Base-by-base conservation (phyloP, 2,888 invertebrate species). In the Ochropleura plecta region DNA sequence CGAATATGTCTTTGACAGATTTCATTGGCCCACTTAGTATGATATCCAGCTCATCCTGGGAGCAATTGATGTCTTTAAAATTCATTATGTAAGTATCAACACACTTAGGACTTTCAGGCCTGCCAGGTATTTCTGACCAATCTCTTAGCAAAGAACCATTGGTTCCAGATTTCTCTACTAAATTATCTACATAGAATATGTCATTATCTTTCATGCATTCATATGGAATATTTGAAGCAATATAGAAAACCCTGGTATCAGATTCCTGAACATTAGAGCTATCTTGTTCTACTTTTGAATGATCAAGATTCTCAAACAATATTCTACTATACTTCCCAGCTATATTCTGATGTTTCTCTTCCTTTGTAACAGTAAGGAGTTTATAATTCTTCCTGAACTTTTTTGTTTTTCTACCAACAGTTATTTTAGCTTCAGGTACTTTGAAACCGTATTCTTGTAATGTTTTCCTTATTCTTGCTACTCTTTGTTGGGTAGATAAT, bases 371-470 rank as follows among this genome's bases (percentile, higher is more conserved):
- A 44, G 87, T 80, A 51, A 96, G 81, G 48, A 97, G 84, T 87
- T 94, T 94, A 70, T 92, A 94, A 1, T 90, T 79, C 79, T 92
- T 95, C 84, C 76, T 91, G 59, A 59, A 76, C 59, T 89, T 93
- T 81, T 88, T 92, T 10, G 78, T 73, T 79, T 81, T 91, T 79
- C 83, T 93, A 59, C 84, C 91, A 18, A 66, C 73, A 46, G 63
- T 86, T 73, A 89, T 89, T 86, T 93, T 95, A 69, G 89, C 83
- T 70, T 93, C 90, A 30, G 95, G 94, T 6, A 95, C 92, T 90
- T 93, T 96, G 89, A 97, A 98, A 12, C 97, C 97, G 93, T 97
- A 98, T 87, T 97, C 96, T 87, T 97, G 96, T 73, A 98, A 92
- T 53, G 97, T 97, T 44, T 93, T 95, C 73, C 96, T 94, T 60